These are phyloP conservation scores for Sinopyrophorus schimmeli DNA, from an alignment of 2,888 invertebrate species.

Conservation along the genomic window DNA sequence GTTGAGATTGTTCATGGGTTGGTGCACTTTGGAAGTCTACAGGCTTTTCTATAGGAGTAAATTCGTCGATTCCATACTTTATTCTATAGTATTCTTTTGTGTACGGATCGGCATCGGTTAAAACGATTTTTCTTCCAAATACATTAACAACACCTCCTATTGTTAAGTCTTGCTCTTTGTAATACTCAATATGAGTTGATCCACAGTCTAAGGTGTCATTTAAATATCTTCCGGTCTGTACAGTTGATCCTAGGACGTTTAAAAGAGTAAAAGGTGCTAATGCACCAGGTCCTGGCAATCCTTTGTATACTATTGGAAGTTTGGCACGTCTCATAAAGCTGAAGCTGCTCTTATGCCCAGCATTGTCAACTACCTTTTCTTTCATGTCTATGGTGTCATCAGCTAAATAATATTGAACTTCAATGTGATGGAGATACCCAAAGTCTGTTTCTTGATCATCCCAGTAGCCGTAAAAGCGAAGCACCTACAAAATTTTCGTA, in stretches of 20 bases:
- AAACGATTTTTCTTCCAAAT: slow-evolving; percentile 76
- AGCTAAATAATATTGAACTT: slow-evolving; percentile 81
- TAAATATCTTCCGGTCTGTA: slow-evolving; percentile 60
- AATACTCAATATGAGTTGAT: slow-evolving; percentile 57
- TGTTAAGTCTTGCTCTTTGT: slow-evolving; percentile 74
- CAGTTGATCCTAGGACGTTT: slow-evolving; percentile 65
- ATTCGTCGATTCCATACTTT: slow-evolving; percentile 61
- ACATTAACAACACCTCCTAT: slow-evolving; percentile 82
- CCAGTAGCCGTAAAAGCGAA: slow-evolving; percentile 87
- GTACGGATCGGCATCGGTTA: slow-evolving; percentile 83
- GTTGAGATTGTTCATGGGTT: slow-evolving; percentile 45
- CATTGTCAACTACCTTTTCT: slow-evolving; percentile 69
- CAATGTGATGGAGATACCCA: slow-evolving; percentile 76
- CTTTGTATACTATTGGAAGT: slow-evolving; percentile 70
- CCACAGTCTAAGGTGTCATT: slow-evolving; percentile 63
- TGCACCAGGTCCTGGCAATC: slow-evolving; percentile 57
- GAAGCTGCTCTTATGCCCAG: slow-evolving; percentile 71
- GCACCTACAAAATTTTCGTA: slow-evolving; percentile 52
- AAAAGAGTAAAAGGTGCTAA: slow-evolving; percentile 59
- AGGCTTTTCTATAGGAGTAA: slow-evolving; percentile 64
- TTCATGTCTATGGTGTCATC: slow-evolving; percentile 90
- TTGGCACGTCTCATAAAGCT: slow-evolving; percentile 76
- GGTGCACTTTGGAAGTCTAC: slow-evolving; percentile 43
- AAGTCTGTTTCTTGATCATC: slow-evolving; percentile 79
- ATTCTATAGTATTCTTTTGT: slow-evolving; percentile 80